Evolutionary conservation across 2,113 vertebrate genomes (phyloP), one percentile per base, ranked within the genome.

Genomic region (Gallinago jamesoni): DNA sequence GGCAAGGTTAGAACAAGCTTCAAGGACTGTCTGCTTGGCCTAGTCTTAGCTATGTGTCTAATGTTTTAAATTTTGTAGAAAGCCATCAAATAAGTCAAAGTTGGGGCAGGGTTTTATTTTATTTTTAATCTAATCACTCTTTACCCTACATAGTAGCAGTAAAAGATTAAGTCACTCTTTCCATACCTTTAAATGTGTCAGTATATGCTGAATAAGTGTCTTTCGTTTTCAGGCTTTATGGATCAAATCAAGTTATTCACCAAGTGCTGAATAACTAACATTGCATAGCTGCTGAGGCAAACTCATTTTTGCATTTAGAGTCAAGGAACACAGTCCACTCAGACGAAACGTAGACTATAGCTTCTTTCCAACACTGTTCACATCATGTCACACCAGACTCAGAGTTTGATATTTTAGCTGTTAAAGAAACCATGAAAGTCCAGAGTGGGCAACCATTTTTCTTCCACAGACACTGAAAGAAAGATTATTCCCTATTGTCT

Each of bases 261-360:
- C 19, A 57, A 74, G 45, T 41, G 18, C 55, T 82, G 74, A 90
- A 85, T n/a, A 79, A 8, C 43, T 82, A 93, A 72, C 37, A 63
- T 63, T 59, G 48, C 17, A 24, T 6, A 91, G 56, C 41, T 85
- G 62, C 41, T 87, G 28, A 87, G 41, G 52, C 24, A 87, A 84
- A 93, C 28, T 82, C 7, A 43, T 74, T 94, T 96, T 87, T 82
- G 14, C n/a, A 37, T 84, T 90, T 87, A 75, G 85, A 93, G 57
- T 70, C 47, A 78, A 37, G 55, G 41, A 84, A 81, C 35, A 67
- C 19, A 55, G 31, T 87, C 48, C 74, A 79, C 37, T 68, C 24
- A 85, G 37, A 79, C 17, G 14, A 90, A 92, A 75, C 8, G 37
- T 3, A 90, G 16, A 16, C 47, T 27, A 57, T 13, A 84, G 41